phyloP scores from a whole-genome alignment of 2,797 vertebrate genomes.

The Peromyscus eremicus region DNA sequence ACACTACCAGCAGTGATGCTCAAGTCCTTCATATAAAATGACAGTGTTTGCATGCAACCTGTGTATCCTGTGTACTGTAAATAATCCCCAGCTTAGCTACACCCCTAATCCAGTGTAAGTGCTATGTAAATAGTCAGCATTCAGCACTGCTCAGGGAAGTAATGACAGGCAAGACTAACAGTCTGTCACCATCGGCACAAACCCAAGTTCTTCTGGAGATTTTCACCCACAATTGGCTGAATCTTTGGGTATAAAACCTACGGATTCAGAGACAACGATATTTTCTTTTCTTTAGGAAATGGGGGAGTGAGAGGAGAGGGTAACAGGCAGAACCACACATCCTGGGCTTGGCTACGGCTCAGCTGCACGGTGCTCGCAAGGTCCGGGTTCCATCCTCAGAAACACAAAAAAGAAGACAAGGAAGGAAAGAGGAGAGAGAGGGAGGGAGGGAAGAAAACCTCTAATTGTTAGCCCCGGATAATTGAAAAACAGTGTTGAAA shows the following conservation, averaged over 20 bases:
- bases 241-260: neutral
- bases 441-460: neutral
- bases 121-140: neutral
- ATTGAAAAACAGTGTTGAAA: neutral
- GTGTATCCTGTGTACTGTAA: neutral
- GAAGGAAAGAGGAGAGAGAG: too few species aligned
- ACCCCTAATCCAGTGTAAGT: neutral
- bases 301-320: neutral
- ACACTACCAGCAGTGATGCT: neutral
- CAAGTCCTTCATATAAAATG: neutral
- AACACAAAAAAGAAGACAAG: neutral
- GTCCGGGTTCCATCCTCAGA: neutral
- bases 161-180: neutral
- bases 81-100: neutral
- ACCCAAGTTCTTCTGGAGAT: neutral
- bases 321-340: neutral
- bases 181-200: neutral
- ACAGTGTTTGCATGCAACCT: neutral
- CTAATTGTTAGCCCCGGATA: neutral
- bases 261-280: neutral
- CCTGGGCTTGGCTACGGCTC: neutral
- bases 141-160: neutral
- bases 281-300: neutral
- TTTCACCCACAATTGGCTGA: neutral
- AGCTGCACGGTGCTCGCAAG: neutral